Percentiles rank a stretch among this genome's conserved stretches.
phyloP scores from a whole-genome alignment of 2,113 vertebrate genomes.

The Xyliphius kryptos region DNA sequence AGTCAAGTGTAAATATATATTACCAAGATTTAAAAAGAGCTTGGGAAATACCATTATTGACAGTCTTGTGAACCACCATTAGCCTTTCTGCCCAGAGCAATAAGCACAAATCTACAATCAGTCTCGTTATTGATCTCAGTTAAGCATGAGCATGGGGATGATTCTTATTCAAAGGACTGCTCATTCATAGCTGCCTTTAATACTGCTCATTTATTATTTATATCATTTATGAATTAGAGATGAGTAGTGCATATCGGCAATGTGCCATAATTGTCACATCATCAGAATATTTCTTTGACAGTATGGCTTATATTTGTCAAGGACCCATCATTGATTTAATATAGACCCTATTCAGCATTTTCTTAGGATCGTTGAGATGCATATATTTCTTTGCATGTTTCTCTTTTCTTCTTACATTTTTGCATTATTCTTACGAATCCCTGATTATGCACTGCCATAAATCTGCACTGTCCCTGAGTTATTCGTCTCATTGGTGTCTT shows the following conservation, averaged over 20 bases:
- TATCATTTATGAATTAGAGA: slow-evolving; percentile 29
- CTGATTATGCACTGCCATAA: slow-evolving; percentile 20
- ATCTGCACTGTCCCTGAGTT: slow-evolving; percentile 38
- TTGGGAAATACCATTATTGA: slow-evolving; percentile 22
- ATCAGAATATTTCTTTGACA: slow-evolving; percentile 20
- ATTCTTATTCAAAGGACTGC: slow-evolving; percentile 24
- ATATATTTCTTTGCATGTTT: not conserved
- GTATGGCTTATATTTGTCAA: slow-evolving; percentile 9
- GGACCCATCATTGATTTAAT: no score
- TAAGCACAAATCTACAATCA: slow-evolving; percentile 30
- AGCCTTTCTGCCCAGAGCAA: slow-evolving; percentile 29
- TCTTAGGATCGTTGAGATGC: not conserved
- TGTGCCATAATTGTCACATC: slow-evolving; percentile 22
- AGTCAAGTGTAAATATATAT: slow-evolving; percentile 13
- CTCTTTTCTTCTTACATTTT: not conserved
- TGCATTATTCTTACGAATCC: slow-evolving; percentile 11
- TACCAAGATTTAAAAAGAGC: slow-evolving; percentile 19
- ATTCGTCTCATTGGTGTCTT: slow-evolving; percentile 38
- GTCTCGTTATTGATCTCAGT: slow-evolving; percentile 29
- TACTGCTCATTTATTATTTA: slow-evolving; percentile 14
- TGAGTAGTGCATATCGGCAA: slow-evolving; percentile 18
- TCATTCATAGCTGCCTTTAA: slow-evolving; percentile 15
- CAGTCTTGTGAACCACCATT: slow-evolving; percentile 23
- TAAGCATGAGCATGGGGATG: slow-evolving; percentile 18
- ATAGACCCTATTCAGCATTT: slow-evolving; percentile 7